Evolutionary conservation across 2,888 invertebrate genomes (phyloP).

Genomic region (Criorhina ranunculi): DNA sequence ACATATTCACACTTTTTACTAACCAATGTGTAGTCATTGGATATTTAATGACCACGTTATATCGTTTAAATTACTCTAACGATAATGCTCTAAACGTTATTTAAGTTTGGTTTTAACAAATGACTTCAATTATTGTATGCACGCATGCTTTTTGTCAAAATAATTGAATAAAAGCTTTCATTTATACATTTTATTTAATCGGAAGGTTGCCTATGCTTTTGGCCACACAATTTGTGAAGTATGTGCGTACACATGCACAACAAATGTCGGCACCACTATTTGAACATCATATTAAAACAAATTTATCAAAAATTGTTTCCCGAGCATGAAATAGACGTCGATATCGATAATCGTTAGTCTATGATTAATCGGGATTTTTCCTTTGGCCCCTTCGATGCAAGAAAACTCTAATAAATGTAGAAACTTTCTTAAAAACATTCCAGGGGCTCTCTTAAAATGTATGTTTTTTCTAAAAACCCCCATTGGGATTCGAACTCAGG

Average conservation of each 20-base stretch:
- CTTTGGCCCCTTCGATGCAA: constrained; percentile 80
- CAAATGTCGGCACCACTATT: too few species aligned
- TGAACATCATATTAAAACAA: too few species aligned
- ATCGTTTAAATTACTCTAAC: constrained; percentile 8
- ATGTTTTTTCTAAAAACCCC: constrained; percentile 55
- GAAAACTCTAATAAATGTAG: constrained; percentile 67
- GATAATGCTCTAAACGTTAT: neutral
- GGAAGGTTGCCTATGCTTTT: too few species aligned
- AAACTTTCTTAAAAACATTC: constrained; percentile 17
- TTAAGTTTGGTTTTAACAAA: constrained; percentile 9
- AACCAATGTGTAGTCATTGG: constrained; percentile 25
- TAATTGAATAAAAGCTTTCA: too few species aligned
- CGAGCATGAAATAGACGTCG: constrained; percentile 83
- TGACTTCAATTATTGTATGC: constrained; percentile 33
- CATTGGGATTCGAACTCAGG: constrained; percentile 51
- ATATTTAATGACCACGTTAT: constrained; percentile 5
- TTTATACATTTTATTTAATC: too few species aligned
- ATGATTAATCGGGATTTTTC: constrained; percentile 82
- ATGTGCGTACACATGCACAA: too few species aligned
- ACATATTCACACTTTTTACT: neutral
- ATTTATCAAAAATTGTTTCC: constrained; percentile 79
- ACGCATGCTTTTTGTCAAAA: too few species aligned
- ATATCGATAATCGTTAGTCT: constrained; percentile 80
- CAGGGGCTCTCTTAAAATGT: constrained; percentile 73
- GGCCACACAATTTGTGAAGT: constrained; percentile 2